Evolutionary conservation across 1,140 invertebrate species (phyloP), one percentile per base, ranked within the genome.

Genomic region (Trichogramma pretiosum): DNA sequence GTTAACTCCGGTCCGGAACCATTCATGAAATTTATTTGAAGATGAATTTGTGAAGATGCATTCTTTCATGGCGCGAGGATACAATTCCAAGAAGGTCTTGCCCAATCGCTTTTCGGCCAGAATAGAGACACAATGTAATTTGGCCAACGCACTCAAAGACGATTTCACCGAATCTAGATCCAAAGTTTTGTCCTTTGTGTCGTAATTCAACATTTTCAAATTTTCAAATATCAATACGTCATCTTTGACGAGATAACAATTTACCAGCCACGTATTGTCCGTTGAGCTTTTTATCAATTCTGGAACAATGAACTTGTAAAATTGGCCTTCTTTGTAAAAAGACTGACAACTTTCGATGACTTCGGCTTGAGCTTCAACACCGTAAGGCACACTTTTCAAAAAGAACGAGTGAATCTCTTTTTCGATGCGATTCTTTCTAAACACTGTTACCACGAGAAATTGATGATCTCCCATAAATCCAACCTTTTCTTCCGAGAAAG

Each of bases 1-100:
- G 1, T 65, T 44, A 5, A 67, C 36, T 0, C 62, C 58, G 0
- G 58, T 48, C 5, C 56, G 35, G 14, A 56, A 61, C 65, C 65
- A 67, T 2, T 43, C 33, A 0, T 43, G 21, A n/a, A n/a, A n/a
- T n/a, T n/a, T n/a, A n/a, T n/a, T n/a, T n/a, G n/a, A n/a, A n/a
- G n/a, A n/a, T n/a, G n/a, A n/a, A n/a, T n/a, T n/a, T n/a, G n/a
- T n/a, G n/a, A n/a, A n/a, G n/a, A n/a, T n/a, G n/a, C n/a, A n/a
- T 11, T 2, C 3, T 7, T 19, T 9, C n/a, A 24, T 28, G 10
- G 33, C 13, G 1, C 2, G 18, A 13, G 42, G 32, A 35, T 44
- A 35, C 7, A 44, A 11, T 11, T 35, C 19, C 10, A 14, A 5
- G 16, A 44, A 22, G 7, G 17, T 22, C 10, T 34, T 44, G 0